Base-by-base conservation (phyloP, 2,113 vertebrate species). In the Polyodon spathula region DNA sequence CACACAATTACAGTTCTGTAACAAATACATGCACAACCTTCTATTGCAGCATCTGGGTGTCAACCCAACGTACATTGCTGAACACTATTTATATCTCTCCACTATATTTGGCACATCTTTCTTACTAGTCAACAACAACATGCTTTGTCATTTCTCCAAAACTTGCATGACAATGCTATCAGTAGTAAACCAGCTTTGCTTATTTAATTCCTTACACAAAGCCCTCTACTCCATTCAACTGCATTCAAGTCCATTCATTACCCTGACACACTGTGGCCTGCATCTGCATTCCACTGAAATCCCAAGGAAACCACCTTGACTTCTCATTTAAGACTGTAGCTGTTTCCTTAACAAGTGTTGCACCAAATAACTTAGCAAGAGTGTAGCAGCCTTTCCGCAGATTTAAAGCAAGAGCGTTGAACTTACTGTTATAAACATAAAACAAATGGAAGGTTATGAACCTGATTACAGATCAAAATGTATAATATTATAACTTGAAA, bases 201-300 rank as follows among this genome's bases (percentile, higher is more conserved):
- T 62, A 65, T 42, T 65, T 83, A 78, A 82, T 81, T 58, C 76
- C 68, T 65, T 64, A 74, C 67, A 84, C 80, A 85, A 84, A 81
- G 80, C 74, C 60, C 4, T 57, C 78, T 67, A 82, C 4, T 57
- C 78, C 66, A 82, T 83, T 86, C 79, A 84, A 75, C 63, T n/a
- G n/a, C n/a, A n/a, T n/a, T n/a, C n/a, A n/a, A n/a, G n/a, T 76
- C 62, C 62, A 73, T 73, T 72, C 74, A 65, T 70, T 65, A 68
- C 63, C 72, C 73, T 17, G 57, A 58, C 70, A 65, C 2, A 40
- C 40, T 4, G 8, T 17, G 16, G 6, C 3, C 37, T 3, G 9
- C 43, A 54, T 38, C 50, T 58, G n/a, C 16, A 44, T 4, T 48
- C 6, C 14, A 2, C 10, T 11, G 16, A 27, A 42, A n/a, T 2